Conservation (phyloP, 1,140 invertebrate species). For the Dolichoris vasculosae region DNA sequence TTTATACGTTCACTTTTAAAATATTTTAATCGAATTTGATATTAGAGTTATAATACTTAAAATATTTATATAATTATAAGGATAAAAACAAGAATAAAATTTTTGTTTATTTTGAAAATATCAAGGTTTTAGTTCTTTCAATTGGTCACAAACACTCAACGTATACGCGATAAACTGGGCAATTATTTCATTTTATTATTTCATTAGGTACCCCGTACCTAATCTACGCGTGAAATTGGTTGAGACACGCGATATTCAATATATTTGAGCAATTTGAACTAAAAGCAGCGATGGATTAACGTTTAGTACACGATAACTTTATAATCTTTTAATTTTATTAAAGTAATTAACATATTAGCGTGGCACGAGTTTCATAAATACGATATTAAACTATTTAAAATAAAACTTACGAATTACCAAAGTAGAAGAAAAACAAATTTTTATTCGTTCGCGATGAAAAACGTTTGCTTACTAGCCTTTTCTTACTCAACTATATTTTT, state of each 20-base stretch:
- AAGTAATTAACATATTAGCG: constrained; percentile 7
- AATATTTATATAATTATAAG: background rate
- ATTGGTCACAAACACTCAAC: background rate
- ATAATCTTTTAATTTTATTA: background rate
- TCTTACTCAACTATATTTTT: too few species aligned
- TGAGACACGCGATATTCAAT: constrained; percentile 35
- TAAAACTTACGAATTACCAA: background rate
- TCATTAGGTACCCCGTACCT: background rate
- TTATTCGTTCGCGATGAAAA: background rate
- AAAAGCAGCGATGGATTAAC: background rate
- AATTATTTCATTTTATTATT: constrained; percentile 23
- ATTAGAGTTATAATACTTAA: background rate
- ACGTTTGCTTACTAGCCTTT: too few species aligned
- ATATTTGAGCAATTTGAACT: background rate
- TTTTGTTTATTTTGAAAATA: background rate
- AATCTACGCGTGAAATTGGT: constrained; percentile 7
- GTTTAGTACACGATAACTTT: constrained; percentile 9
- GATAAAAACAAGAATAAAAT: background rate
- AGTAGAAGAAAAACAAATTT: too few species aligned
- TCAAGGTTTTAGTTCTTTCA: background rate
- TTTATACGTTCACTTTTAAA: too few species aligned
- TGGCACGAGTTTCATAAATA: background rate
- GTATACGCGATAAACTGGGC: constrained; percentile 15
- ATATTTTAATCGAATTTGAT: background rate
- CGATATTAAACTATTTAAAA: background rate